Percentiles rank a stretch among this genome's conserved stretches.
Conservation (phyloP, 1,140 invertebrate genomes). For the Hormaphis cornu region DNA sequence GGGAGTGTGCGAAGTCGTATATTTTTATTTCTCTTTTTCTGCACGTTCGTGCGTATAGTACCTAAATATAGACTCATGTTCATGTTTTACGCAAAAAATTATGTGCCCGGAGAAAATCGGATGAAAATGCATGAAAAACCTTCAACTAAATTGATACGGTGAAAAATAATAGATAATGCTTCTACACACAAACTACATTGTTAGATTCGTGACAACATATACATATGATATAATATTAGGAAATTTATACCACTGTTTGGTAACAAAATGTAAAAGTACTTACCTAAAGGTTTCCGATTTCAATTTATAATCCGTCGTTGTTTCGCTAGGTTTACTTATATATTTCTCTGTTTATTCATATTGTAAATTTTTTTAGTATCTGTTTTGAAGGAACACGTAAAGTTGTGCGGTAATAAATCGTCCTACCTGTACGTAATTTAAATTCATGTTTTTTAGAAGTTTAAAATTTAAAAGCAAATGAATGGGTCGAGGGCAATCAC, state of each 20-base stretch:
- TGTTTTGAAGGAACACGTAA: too few species aligned
- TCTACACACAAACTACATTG: background rate
- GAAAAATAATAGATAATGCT: conserved; percentile 6
- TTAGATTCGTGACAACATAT: background rate
- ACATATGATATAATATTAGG: conserved; percentile 16
- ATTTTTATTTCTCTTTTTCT: background rate
- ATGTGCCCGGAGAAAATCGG: conserved; percentile 8
- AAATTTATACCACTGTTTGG: conserved; percentile 9
- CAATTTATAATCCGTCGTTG: too few species aligned
- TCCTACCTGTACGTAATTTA: too few species aligned
- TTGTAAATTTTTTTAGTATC: too few species aligned
- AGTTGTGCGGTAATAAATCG: too few species aligned
- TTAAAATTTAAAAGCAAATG: too few species aligned
- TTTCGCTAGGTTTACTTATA: too few species aligned
- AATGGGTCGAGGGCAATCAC: too few species aligned
- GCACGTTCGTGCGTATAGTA: too few species aligned
- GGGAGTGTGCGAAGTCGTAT: background rate
- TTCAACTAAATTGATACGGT: conserved; percentile 23
- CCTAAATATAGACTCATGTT: background rate
- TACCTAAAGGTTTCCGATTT: too few species aligned
- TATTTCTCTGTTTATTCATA: too few species aligned
- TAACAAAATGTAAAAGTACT: background rate
- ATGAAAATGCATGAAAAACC: conserved; percentile 29
- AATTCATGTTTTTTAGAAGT: too few species aligned
- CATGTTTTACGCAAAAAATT: conserved; percentile 20